A percentile compares a stretch with the other conserved stretches of the same genome.
phyloP scores from a whole-genome alignment of 2,888 invertebrate species.

The Auanema sp. region DNA sequence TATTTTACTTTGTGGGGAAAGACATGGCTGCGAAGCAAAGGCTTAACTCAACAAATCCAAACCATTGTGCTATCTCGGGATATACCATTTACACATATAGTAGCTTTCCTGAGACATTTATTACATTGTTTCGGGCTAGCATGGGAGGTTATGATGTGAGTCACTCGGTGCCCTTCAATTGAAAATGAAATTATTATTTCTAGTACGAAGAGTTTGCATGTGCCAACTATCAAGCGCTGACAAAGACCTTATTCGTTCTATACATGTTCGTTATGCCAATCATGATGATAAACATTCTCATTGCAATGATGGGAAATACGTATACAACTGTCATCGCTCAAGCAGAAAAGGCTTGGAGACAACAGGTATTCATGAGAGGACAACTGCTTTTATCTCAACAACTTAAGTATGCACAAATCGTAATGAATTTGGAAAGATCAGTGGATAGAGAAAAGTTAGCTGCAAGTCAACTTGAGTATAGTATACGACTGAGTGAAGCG shows the following conservation, averaged over 20 bases:
- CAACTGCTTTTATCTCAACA: not conserved
- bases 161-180: not conserved
- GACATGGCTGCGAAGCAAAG: conserved; percentile 67
- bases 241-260: conserved; percentile 91
- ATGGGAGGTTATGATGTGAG: conserved; percentile 94
- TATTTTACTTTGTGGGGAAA: conserved; percentile 82
- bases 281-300: conserved; percentile 85
- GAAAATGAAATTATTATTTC: conserved; percentile 39
- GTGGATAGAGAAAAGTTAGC: conserved; percentile 87
- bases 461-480: conserved; percentile 89
- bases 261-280: conserved; percentile 99
- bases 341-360: conserved; percentile 98
- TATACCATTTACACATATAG: conserved; percentile 66
- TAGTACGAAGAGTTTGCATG: conserved; percentile 89
- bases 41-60: conserved; percentile 47
- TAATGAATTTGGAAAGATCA: conserved; percentile 90
- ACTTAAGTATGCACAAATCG: conserved; percentile 92
- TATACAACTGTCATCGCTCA: conserved; percentile 96
- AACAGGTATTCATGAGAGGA: conserved; percentile 73
- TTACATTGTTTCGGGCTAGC: conserved; percentile 96
- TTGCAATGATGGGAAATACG: conserved; percentile 99
- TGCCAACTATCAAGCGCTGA: conserved; percentile 86
- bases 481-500: conserved; percentile 70
- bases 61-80: conserved; percentile 61
- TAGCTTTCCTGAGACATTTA: conserved; percentile 88